Percentiles rank a stretch among this genome's conserved stretches.
phyloP scores from a whole-genome alignment of 2,797 vertebrate species.

The Leptoclinus maculatus region DNA sequence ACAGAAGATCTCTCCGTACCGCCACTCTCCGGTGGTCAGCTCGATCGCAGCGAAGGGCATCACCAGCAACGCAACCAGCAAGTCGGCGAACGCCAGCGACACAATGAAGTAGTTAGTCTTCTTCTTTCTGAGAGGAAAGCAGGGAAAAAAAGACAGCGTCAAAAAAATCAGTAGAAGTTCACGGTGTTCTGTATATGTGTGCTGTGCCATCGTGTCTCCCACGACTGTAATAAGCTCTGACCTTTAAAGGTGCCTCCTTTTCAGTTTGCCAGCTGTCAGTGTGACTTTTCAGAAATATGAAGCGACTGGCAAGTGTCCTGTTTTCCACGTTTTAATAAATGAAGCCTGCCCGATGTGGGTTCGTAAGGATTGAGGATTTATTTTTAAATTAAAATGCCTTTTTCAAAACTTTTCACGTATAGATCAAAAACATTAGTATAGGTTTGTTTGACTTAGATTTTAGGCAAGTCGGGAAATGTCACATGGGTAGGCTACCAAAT shows the following conservation, averaged over 20 bases:
- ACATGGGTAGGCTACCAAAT: neutral
- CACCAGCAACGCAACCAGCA: constrained; percentile 85
- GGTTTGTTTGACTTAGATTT: neutral
- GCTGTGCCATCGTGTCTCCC: neutral
- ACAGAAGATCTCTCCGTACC: constrained; percentile 86
- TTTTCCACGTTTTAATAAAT: constrained; percentile 3
- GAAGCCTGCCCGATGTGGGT: neutral
- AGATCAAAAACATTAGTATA: neutral
- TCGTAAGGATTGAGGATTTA: neutral
- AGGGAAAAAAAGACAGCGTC: neutral
- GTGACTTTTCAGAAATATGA: neutral
- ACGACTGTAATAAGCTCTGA: neutral
- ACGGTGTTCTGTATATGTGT: neutral
- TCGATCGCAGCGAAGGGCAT: constrained; percentile 88
- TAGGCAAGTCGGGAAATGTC: constrained; percentile 10
- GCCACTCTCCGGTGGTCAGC: constrained; percentile 84
- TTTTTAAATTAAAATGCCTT: neutral
- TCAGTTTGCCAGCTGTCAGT: neutral
- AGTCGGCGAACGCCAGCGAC: constrained; percentile 86
- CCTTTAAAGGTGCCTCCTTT: neutral
- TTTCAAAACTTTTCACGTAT: neutral
- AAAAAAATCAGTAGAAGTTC: neutral
- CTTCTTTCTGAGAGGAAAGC: constrained; percentile 78
- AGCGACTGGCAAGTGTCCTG: neutral
- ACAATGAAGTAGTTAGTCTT: constrained; percentile 90